phyloP scores from a whole-genome alignment of 2,888 invertebrate species.

The Nipponacmea schrenckii region DNA sequence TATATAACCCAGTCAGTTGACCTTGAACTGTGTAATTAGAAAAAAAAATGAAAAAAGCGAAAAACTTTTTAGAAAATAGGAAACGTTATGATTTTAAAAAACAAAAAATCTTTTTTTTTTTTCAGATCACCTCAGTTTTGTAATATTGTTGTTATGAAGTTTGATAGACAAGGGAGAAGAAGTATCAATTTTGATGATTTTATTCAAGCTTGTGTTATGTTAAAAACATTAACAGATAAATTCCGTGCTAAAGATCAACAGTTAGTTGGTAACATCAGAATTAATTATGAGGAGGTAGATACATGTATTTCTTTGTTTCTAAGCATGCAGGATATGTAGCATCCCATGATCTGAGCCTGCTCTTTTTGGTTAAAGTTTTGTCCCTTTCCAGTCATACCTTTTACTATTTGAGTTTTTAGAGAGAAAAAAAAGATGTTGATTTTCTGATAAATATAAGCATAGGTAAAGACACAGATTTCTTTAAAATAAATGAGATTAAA shows the following conservation, averaged over 20 bases:
- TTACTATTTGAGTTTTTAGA: too few species aligned
- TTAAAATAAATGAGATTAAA: too few species aligned
- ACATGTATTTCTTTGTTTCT: not conserved
- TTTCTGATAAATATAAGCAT: not conserved
- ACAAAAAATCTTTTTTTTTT: constrained; percentile 4
- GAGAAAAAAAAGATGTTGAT: too few species aligned
- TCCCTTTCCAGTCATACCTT: not conserved
- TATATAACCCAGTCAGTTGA: too few species aligned
- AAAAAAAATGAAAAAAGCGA: too few species aligned
- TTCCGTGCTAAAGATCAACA: constrained; percentile 62
- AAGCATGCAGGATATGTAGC: not conserved
- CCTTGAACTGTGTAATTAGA: too few species aligned
- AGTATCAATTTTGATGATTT: constrained; percentile 68
- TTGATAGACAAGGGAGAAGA: constrained; percentile 56
- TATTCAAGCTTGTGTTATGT: constrained; percentile 68
- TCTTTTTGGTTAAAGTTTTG: not conserved
- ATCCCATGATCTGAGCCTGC: not conserved
- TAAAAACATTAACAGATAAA: constrained; percentile 66
- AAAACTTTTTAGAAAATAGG: too few species aligned
- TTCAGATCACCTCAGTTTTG: constrained; percentile 63
- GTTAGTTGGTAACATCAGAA: constrained; percentile 57
- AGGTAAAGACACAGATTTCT: not conserved
- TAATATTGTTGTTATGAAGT: constrained; percentile 58
- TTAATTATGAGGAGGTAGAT: constrained; percentile 66
- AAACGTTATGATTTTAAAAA: too few species aligned